Evolutionary conservation across 92 coral and sea anemone species (phyloP).

Genomic region (Hydrozoanthus gracilis): DNA sequence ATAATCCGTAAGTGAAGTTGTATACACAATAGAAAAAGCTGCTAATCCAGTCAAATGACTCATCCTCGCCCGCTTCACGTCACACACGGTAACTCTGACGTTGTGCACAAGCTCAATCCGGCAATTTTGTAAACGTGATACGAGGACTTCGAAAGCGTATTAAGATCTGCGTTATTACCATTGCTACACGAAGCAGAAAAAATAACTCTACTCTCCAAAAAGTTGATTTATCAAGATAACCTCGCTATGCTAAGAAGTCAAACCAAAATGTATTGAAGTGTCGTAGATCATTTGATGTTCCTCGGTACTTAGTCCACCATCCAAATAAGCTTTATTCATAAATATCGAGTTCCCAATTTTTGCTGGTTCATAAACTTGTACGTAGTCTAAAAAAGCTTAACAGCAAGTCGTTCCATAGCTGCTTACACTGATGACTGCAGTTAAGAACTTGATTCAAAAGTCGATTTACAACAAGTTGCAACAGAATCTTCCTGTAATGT

Average conservation of each 20-base stretch:
- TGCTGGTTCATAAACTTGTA: background rate
- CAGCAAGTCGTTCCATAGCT: background rate
- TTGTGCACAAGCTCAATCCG: background rate
- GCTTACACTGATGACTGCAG: background rate
- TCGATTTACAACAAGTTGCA: background rate
- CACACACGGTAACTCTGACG: background rate
- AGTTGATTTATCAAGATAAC: background rate
- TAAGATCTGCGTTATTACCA: background rate
- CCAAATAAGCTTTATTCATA: conserved; percentile 7
- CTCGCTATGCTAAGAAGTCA: background rate
- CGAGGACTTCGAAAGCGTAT: background rate
- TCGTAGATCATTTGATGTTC: conserved; percentile 9
- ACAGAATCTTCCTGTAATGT: background rate
- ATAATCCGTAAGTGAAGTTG: conserved; percentile 25
- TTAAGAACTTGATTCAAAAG: conserved; percentile 8
- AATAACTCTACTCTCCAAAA: background rate
- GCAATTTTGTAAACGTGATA: background rate
- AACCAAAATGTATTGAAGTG: background rate
- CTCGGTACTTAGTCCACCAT: conserved; percentile 9
- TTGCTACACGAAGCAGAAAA: conserved; percentile 21
- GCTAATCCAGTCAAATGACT: conserved; percentile 8
- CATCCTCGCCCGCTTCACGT: conserved; percentile 15
- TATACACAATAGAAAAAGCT: conserved; percentile 26
- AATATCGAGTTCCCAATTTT: background rate
- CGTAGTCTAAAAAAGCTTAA: conserved; percentile 24